These are phyloP conservation scores for Peromyscus polionotus DNA, from an alignment of 2,113 vertebrate genomes.

Conservation along the genomic window DNA sequence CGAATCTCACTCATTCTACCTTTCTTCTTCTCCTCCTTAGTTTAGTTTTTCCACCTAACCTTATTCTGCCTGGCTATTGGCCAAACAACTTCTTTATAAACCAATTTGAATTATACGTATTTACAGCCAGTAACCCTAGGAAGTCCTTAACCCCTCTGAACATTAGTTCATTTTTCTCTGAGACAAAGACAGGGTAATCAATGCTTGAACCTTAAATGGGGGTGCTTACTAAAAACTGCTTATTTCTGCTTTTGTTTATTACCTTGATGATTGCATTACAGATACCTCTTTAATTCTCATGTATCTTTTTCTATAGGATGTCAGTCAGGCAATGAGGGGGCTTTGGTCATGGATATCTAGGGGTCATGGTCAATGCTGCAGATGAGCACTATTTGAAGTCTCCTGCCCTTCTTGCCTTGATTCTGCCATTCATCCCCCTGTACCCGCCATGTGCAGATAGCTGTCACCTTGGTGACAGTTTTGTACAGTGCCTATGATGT, in stretches of 20 bases:
- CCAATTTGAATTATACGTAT: no score
- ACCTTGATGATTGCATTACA: background rate
- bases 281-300: background rate
- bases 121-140: background rate
- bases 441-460: background rate
- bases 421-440: background rate
- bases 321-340: background rate
- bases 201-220: background rate
- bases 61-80: no score
- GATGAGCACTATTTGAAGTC: background rate
- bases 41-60: no score
- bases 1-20: no score
- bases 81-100: no score
- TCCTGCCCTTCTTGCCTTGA: background rate
- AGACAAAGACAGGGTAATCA: background rate
- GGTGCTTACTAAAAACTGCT: background rate
- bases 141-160: background rate
- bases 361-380: background rate
- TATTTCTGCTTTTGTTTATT: background rate
- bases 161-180: background rate
- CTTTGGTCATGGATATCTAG: background rate
- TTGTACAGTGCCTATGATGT: background rate
- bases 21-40: no score
- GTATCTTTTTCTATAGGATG: background rate
- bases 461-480: conserved; percentile 72